Evolutionary conservation across 2,888 invertebrate species (phyloP), one percentile per base, ranked within the genome.

Genomic region (Drosophila heteroneura): DNA sequence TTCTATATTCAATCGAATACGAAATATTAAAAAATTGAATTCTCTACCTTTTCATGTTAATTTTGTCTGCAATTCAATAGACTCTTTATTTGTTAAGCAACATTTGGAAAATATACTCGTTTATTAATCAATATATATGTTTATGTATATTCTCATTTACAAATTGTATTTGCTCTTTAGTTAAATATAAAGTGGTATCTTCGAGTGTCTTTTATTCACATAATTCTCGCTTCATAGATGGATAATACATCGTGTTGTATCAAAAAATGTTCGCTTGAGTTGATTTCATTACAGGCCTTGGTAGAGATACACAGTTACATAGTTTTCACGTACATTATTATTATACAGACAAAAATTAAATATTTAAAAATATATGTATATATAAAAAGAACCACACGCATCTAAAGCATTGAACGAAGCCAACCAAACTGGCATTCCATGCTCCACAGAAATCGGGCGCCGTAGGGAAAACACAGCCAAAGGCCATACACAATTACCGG

Each of bases 61-160:
- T 37, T 37, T 37, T 44, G 44, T 22, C 2, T 22, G 44, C 10
- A 41, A 41, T 41, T n/a, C 41, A 41, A 41, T n/a, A 56, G 14
- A 33, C 2, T 22, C n/a, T 0, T 30, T 37, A 56, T 70, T 57
- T 74, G 59, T 79, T 76, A 76, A 74, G 82, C 83, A 86, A 79
- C 85, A 74, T 85, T 67, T 75, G 89, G 68, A 85, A 85, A 85
- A 88, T 80, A 88, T 88, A 82, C 80, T 76, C 61, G 37, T 81
- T 70, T 81, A 80, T 80, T 69, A 61, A 35, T 67, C 56, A 63
- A 66, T 59, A 59, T 66, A 60, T 73, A 41, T 61, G 12, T 65
- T 67, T 70, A 61, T 54, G 59, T 59, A 70, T 62, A 68, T 75
- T 75, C 63, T 67, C 58, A 63, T 70, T 70, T 70, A 66, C 76